Conservation (phyloP, 1,140 invertebrate genomes). For the Achroia grisella region DNA sequence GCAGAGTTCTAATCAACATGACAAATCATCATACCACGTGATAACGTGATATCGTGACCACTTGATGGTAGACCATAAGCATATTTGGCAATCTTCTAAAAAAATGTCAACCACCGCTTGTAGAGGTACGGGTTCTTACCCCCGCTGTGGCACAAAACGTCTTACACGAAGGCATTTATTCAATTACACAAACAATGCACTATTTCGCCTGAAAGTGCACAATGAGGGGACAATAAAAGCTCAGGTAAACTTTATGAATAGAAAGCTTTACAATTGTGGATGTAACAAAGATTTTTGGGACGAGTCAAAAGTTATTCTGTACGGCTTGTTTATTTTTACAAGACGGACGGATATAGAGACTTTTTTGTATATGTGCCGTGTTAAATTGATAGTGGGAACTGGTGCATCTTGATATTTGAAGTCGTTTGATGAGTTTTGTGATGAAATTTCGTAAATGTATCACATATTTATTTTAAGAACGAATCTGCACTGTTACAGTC, state of each 20-base stretch:
- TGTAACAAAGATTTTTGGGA: conserved; percentile 43
- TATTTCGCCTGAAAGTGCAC: conserved; percentile 53
- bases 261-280: conserved; percentile 39
- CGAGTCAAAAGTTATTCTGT: conserved; percentile 49
- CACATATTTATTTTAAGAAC: too few species aligned
- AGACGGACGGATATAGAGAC: conserved; percentile 18
- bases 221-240: conserved; percentile 29
- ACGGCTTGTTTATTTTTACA: conserved; percentile 37
- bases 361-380: conserved; percentile 21
- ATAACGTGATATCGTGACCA: too few species aligned
- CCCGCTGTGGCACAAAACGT: conserved; percentile 28
- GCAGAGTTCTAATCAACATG: too few species aligned
- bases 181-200: conserved; percentile 61
- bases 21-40: too few species aligned
- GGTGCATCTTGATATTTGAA: too few species aligned
- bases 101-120: too few species aligned
- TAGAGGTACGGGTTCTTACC: conserved; percentile 20
- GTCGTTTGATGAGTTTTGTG: too few species aligned
- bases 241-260: conserved; percentile 53
- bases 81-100: too few species aligned
- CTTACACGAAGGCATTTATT: conserved; percentile 54
- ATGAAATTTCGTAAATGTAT: too few species aligned
- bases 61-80: too few species aligned
- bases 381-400: conserved; percentile 24
- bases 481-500: too few species aligned